A percentile compares a stretch with the other conserved stretches of the same genome.
phyloP scores from a whole-genome alignment of 1,140 invertebrate species.

The Aphelenchoides fujianensis region DNA sequence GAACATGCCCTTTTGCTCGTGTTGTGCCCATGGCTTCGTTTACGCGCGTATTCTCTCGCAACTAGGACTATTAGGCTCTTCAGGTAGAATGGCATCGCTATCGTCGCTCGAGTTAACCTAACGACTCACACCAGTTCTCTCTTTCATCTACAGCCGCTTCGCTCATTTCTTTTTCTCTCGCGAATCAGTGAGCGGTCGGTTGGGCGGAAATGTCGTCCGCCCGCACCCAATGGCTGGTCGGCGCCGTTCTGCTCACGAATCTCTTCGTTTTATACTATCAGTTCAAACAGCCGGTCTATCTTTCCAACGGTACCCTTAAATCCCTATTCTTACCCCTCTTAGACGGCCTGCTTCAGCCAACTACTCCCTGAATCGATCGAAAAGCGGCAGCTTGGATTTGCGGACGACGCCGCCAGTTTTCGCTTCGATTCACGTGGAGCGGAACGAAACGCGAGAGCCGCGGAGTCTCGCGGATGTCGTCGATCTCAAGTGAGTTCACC shows the following conservation, averaged over 20 bases:
- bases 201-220: no score
- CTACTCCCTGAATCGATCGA: neutral
- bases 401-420: neutral
- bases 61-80: no score
- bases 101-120: no score
- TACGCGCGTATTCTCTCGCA: no score
- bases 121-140: no score
- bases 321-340: no score
- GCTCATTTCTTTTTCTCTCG: no score
- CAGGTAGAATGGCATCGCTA: no score
- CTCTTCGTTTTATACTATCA: slow-evolving; percentile 1
- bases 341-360: neutral
- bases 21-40: no score
- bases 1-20: no score
- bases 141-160: no score
- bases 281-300: neutral
- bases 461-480: neutral
- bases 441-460: neutral
- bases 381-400: neutral
- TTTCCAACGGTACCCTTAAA: neutral
- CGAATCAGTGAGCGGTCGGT: no score
- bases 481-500: neutral
- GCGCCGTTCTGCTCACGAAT: neutral
- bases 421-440: neutral
- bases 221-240: neutral